Evolutionary conservation across 2,797 vertebrate genomes (phyloP).

Genomic region (Sebastiscus tertius): DNA sequence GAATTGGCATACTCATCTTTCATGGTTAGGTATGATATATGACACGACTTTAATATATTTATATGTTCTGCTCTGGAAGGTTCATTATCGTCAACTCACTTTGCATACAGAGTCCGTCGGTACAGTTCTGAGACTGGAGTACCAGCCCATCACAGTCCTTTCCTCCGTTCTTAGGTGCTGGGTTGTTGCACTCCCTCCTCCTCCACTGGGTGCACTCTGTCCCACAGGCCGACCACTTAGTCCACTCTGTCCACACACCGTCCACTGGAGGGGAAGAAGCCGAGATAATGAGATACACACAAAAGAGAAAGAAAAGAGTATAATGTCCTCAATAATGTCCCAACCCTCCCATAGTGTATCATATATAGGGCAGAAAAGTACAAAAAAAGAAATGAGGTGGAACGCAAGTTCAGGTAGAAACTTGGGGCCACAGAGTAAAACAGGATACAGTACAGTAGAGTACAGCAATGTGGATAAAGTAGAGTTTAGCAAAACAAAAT

Average conservation of each 20-base stretch:
- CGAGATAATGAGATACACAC: not conserved
- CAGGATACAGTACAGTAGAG: not conserved
- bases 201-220: slow-evolving; percentile 98
- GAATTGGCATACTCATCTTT: not conserved
- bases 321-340: slow-evolving; percentile 5
- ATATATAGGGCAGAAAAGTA: not conserved
- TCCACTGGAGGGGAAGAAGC: slow-evolving; percentile 85
- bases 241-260: slow-evolving; percentile 97
- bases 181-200: slow-evolving; percentile 91
- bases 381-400: not conserved
- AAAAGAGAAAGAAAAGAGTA: not conserved
- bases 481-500: not conserved
- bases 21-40: not conserved
- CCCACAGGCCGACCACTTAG: slow-evolving; percentile 97
- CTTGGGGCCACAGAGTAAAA: not conserved
- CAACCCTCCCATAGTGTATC: not conserved
- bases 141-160: slow-evolving; percentile 94
- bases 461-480: not conserved
- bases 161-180: slow-evolving; percentile 93
- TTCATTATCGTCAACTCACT: slow-evolving; percentile 84
- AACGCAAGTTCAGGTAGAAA: not conserved
- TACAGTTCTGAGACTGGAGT: slow-evolving; percentile 97
- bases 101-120: slow-evolving; percentile 97
- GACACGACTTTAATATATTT: not conserved
- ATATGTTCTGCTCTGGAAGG: not conserved